phyloP scores from a whole-genome alignment of 1,140 invertebrate species.

The Drosophila kanapiae region DNA sequence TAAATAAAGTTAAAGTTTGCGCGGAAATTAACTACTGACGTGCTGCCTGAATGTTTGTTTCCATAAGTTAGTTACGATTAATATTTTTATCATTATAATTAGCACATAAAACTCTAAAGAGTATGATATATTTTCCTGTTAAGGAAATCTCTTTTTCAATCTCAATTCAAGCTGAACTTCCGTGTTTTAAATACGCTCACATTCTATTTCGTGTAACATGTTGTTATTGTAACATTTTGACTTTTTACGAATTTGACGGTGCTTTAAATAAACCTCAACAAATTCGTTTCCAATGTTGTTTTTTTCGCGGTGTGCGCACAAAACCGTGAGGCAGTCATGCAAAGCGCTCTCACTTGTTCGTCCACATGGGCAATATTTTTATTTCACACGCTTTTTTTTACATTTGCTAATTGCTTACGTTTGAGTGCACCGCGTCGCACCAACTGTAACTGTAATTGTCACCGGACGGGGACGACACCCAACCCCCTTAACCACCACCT shows the following conservation, averaged over 20 bases:
- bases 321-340: slow-evolving; percentile 13
- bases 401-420: slow-evolving; percentile 75
- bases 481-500: neutral
- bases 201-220: too few species aligned
- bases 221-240: neutral
- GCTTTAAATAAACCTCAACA: slow-evolving; percentile 11
- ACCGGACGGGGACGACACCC: slow-evolving; percentile 5
- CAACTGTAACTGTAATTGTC: slow-evolving; percentile 23
- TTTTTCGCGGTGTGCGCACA: slow-evolving; percentile 10
- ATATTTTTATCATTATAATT: too few species aligned
- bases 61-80: too few species aligned
- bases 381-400: slow-evolving; percentile 69
- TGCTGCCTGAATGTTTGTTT: too few species aligned
- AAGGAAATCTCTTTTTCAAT: too few species aligned
- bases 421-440: slow-evolving; percentile 16
- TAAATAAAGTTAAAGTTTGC: too few species aligned
- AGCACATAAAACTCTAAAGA: too few species aligned
- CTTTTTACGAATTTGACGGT: neutral
- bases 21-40: too few species aligned
- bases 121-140: too few species aligned
- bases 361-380: slow-evolving; percentile 37
- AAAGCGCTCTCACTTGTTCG: slow-evolving; percentile 15
- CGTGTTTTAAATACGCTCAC: too few species aligned
- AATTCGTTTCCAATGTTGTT: slow-evolving; percentile 3
- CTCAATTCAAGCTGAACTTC: too few species aligned